Evolutionary conservation across 2,797 vertebrate species (phyloP), one percentile per base, ranked within the genome.

Genomic region (Danio choprae): DNA sequence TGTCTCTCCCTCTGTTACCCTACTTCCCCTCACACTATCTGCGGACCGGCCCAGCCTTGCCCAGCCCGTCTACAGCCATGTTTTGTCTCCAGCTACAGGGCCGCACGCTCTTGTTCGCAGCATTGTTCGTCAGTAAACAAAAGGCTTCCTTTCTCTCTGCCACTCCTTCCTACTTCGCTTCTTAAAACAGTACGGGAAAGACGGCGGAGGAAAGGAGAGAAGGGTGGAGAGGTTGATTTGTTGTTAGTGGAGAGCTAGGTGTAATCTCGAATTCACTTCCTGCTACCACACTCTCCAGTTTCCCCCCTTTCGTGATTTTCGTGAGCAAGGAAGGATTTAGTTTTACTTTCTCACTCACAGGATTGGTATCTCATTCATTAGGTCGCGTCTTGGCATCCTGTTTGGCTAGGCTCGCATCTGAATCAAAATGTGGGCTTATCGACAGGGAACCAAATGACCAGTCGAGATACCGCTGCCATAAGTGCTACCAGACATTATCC

Each of bases 111-210:
- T 86, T 85, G 84, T 87, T 88, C 36, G 18, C 82, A 46, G 79
- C 87, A 92, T 90, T 94, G 90, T 92, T 91, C 89, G 88, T 85
- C 86, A 83, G 72, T 82, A 91, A 92, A 93, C 92, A 94, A 92
- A 91, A 86, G 81, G 71, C 83, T 90, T 89, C 87, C 89, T 87
- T 38, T 86, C 63, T 68, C 72, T 65, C 64, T 44, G 29, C 79
- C 85, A 74, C 85, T 83, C 84, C 86, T 84, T 76, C 76, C 77
- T 8, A 58, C 74, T 80, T 77, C 83, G 50, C 51, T 7, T 74
- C 71, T 41, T 64, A 68, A 80, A 74, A 59, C 59, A 60, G 72
- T n/a, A 59, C 51, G 8, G 46, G 41, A 44, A 73, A 63, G 65
- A 51, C 48, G 78, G 65, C 15, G 40, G 68, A 46, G 67, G 46